phyloP scores from a whole-genome alignment of 2,888 invertebrate genomes.

The Cantharis rufa region DNA sequence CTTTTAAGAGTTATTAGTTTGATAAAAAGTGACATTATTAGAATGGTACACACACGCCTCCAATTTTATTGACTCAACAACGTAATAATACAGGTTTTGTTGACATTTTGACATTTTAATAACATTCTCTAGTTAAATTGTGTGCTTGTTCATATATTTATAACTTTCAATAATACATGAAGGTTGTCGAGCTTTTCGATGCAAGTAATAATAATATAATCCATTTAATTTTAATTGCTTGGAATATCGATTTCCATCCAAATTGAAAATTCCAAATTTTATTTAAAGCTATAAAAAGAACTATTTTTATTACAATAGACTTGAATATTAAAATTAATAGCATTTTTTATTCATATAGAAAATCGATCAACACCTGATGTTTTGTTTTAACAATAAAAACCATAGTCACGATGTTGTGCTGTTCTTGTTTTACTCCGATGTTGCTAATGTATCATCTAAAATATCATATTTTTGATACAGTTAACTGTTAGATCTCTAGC shows the following conservation, averaged over 20 bases:
- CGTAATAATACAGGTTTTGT: slow-evolving; percentile 8
- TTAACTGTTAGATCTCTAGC: no score
- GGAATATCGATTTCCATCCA: not conserved
- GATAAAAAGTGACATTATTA: slow-evolving; percentile 8
- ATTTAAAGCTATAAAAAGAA: not conserved
- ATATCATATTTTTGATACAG: not conserved
- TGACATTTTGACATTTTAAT: slow-evolving; percentile 20
- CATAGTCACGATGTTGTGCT: not conserved
- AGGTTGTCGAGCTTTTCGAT: not conserved
- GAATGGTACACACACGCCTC: slow-evolving; percentile 11
- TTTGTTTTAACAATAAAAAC: not conserved
- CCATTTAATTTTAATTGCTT: not conserved
- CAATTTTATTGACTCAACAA: slow-evolving; percentile 7
- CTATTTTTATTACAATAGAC: not conserved
- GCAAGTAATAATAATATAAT: not conserved
- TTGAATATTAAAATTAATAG: no score
- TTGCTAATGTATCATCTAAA: not conserved
- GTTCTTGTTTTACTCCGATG: not conserved
- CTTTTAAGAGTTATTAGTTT: slow-evolving; percentile 10
- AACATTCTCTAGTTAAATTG: slow-evolving; percentile 11
- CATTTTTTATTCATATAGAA: not conserved
- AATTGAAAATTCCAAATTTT: not conserved
- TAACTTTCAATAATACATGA: not conserved
- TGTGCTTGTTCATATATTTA: slow-evolving; percentile 12
- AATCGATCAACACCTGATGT: not conserved